phyloP scores from a whole-genome alignment of 1,140 invertebrate genomes.

The Epicauta chinensis region DNA sequence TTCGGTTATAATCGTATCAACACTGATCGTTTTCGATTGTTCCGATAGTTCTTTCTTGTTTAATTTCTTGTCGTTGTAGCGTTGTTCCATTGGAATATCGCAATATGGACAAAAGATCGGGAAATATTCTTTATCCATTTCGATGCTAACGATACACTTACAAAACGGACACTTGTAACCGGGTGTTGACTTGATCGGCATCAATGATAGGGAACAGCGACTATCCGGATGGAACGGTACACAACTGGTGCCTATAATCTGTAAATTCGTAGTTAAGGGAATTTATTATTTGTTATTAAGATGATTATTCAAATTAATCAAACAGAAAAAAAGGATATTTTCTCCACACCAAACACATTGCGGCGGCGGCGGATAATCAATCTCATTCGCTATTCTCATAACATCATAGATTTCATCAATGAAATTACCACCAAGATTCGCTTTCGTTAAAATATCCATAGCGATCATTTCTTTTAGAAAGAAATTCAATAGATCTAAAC shows the following conservation, averaged over 20 bases:
- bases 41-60: conserved; percentile 1
- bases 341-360: conserved; percentile 34
- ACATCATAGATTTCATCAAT: conserved; percentile 28
- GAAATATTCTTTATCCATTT: conserved; percentile 24
- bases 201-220: conserved; percentile 32
- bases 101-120: conserved; percentile 32
- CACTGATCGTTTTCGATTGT: background rate
- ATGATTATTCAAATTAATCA: background rate
- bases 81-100: conserved; percentile 30
- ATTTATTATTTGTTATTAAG: no score
- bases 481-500: conserved; percentile 27
- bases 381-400: conserved; percentile 28
- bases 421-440: conserved; percentile 27
- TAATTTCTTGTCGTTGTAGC: conserved; percentile 11
- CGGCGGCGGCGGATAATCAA: conserved; percentile 30
- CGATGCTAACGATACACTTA: conserved; percentile 27
- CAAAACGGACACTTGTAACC: conserved; percentile 33
- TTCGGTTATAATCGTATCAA: background rate
- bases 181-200: conserved; percentile 28
- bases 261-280: conserved; percentile 16
- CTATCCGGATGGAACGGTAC: conserved; percentile 30
- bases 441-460: conserved; percentile 26
- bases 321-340: conserved; percentile 32
- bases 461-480: conserved; percentile 35
- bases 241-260: conserved; percentile 31